Conservation (phyloP, 2,888 invertebrate genomes). For the Drosophila ochracea region DNA sequence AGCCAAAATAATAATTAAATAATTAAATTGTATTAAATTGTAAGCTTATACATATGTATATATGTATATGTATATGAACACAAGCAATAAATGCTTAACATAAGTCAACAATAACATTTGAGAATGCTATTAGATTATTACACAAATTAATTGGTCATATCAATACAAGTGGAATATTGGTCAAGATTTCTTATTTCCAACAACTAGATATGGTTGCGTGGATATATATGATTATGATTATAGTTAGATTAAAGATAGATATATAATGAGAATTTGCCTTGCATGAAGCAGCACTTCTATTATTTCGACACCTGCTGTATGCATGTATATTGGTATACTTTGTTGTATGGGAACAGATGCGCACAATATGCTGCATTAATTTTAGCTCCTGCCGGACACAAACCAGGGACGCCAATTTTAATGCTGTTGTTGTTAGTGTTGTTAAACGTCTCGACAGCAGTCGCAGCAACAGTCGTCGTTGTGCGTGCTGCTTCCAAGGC, state of each 20-base stretch:
- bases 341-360: constrained; percentile 76
- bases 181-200: no score
- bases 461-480: constrained; percentile 19
- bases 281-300: background rate
- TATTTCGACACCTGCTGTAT: background rate
- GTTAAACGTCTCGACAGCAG: constrained; percentile 82
- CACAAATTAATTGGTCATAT: no score
- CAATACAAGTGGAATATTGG: no score
- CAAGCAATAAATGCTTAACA: no score
- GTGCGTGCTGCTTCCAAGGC: constrained; percentile 81
- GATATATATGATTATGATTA: no score
- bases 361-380: constrained; percentile 81
- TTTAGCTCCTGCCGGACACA: constrained; percentile 67
- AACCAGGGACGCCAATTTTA: constrained; percentile 51
- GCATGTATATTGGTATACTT: constrained; percentile 28
- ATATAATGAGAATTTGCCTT: background rate
- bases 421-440: constrained; percentile 49
- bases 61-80: no score
- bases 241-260: no score
- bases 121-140: no score
- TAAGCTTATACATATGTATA: background rate
- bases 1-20: background rate
- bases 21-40: no score
- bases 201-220: no score
- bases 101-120: no score